A percentile compares a stretch with the other conserved stretches of the same genome.
Evolutionary conservation across 2,888 invertebrate genomes (phyloP).

Genomic region (Agapostemon virescens): DNA sequence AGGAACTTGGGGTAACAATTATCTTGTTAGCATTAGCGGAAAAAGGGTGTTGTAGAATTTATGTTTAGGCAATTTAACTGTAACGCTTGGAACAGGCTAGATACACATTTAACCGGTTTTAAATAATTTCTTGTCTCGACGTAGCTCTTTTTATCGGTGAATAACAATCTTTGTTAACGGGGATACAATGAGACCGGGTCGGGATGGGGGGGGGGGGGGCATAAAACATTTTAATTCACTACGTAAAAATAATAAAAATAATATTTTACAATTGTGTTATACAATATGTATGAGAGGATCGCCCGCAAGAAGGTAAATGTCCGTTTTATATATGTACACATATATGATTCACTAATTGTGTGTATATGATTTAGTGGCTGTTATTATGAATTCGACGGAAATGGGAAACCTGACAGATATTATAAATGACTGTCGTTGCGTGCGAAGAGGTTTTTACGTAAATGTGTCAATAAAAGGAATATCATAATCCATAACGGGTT

Average conservation of each 20-base stretch:
- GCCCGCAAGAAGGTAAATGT: slow-evolving; percentile 1
- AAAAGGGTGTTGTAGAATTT: slow-evolving; percentile 36
- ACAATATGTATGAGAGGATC: slow-evolving; percentile 21
- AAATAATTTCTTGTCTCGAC: slow-evolving; percentile 27
- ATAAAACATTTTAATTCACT: background rate
- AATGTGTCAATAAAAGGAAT: slow-evolving; percentile 20
- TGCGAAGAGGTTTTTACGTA: slow-evolving; percentile 4
- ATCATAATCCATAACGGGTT: slow-evolving; percentile 37
- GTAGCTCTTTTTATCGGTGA: slow-evolving; percentile 33
- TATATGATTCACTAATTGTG: slow-evolving; percentile 11
- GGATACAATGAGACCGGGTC: background rate
- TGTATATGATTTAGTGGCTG: slow-evolving; percentile 16
- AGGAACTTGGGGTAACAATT: slow-evolving; percentile 34
- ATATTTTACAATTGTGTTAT: slow-evolving; percentile 15
- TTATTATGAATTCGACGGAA: slow-evolving; percentile 12
- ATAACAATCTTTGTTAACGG: slow-evolving; percentile 12
- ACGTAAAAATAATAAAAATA: background rate
- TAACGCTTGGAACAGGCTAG: slow-evolving; percentile 36
- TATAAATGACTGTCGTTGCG: slow-evolving; percentile 25
- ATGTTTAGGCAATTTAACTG: slow-evolving; percentile 41
- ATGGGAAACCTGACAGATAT: slow-evolving; percentile 28
- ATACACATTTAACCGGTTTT: slow-evolving; percentile 57
- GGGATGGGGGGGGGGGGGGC: too few relatives aligned
- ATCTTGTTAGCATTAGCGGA: slow-evolving; percentile 48
- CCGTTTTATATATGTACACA: background rate